phyloP scores from a whole-genome alignment of 30 jellyfish, hydroid and myxozoan genomes.

The Aurelia sp. region DNA sequence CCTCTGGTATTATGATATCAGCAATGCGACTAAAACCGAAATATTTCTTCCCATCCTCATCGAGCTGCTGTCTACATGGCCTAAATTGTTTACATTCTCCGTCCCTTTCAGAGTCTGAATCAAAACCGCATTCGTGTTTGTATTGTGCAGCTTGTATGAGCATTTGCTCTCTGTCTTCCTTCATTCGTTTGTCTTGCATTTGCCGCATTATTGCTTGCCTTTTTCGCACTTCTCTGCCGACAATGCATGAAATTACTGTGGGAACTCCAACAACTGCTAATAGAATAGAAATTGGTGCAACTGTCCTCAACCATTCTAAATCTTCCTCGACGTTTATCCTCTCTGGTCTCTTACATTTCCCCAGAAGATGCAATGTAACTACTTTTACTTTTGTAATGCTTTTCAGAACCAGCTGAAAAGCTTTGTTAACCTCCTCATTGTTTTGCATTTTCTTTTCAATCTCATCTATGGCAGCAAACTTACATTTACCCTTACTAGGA shows the following conservation, averaged over 20 bases:
- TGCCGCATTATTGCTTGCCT: slow-evolving; percentile 84
- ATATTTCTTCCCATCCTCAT: slow-evolving; percentile 62
- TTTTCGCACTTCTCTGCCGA: slow-evolving; percentile 83
- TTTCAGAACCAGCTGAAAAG: slow-evolving; percentile 72
- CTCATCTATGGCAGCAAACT: slow-evolving; percentile 55
- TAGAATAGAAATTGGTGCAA: slow-evolving; percentile 81
- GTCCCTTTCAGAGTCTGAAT: slow-evolving; percentile 58
- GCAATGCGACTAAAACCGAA: slow-evolving; percentile 74
- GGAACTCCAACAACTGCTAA: slow-evolving; percentile 88
- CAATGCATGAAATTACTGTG: slow-evolving; percentile 84
- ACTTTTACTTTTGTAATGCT: slow-evolving; percentile 33
- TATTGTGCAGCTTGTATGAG: slow-evolving; percentile 78
- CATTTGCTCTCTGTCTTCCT: slow-evolving; percentile 84
- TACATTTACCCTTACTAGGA: slow-evolving; percentile 68
- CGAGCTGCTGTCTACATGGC: slow-evolving; percentile 39
- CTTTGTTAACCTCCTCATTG: slow-evolving; percentile 23
- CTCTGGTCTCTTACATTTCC: slow-evolving; percentile 64
- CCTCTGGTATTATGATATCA: slow-evolving; percentile 75
- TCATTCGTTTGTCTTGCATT: slow-evolving; percentile 78
- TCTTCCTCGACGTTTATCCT: slow-evolving; percentile 31
- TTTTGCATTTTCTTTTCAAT: slow-evolving; percentile 40
- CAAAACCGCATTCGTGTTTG: slow-evolving; percentile 85
- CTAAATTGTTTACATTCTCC: slow-evolving; percentile 21
- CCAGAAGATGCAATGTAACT: slow-evolving; percentile 53
- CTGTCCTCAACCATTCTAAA: slow-evolving; percentile 85